A percentile compares a stretch with the other conserved stretches of the same genome.
Evolutionary conservation across 2,797 vertebrate genomes (phyloP).

Genomic region (Lates japonicus): DNA sequence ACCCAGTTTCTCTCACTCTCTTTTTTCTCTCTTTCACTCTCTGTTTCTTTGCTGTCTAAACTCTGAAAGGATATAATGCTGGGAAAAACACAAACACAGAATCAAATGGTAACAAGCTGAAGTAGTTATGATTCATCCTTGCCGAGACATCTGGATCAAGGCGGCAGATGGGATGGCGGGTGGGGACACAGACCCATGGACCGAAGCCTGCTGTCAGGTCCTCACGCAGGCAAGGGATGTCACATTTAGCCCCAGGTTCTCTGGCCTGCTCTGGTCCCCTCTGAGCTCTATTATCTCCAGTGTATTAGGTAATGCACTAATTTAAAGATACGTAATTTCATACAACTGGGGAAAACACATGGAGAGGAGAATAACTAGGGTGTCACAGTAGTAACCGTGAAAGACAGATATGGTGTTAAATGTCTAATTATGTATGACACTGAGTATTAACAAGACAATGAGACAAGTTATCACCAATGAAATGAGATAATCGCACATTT

Average conservation of each 20-base stretch:
- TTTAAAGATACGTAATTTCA: conserved; percentile 31
- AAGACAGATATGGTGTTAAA: background rate
- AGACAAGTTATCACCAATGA: conserved; percentile 26
- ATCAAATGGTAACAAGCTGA: conserved; percentile 72
- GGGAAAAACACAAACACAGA: conserved; percentile 60
- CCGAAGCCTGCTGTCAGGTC: conserved; percentile 60
- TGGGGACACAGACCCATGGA: conserved; percentile 66
- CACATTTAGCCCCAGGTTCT: conserved; percentile 50
- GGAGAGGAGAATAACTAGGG: background rate
- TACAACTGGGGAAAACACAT: conserved; percentile 12
- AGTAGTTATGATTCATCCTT: conserved; percentile 77
- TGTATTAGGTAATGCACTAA: conserved; percentile 24
- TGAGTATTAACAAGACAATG: conserved; percentile 28
- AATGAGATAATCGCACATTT: conserved; percentile 41
- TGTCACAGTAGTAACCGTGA: conserved; percentile 19
- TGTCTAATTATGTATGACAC: conserved; percentile 35
- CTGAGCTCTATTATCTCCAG: conserved; percentile 45
- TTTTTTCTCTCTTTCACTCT: background rate
- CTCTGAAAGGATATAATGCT: conserved; percentile 57
- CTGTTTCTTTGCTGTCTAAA: conserved; percentile 48
- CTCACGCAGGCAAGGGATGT: conserved; percentile 53
- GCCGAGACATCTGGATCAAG: conserved; percentile 76
- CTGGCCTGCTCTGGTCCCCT: conserved; percentile 30
- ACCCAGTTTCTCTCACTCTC: background rate
- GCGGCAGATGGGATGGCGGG: conserved; percentile 61